Conservation (phyloP, 1,140 invertebrate genomes). For the Chymomyza costata region DNA sequence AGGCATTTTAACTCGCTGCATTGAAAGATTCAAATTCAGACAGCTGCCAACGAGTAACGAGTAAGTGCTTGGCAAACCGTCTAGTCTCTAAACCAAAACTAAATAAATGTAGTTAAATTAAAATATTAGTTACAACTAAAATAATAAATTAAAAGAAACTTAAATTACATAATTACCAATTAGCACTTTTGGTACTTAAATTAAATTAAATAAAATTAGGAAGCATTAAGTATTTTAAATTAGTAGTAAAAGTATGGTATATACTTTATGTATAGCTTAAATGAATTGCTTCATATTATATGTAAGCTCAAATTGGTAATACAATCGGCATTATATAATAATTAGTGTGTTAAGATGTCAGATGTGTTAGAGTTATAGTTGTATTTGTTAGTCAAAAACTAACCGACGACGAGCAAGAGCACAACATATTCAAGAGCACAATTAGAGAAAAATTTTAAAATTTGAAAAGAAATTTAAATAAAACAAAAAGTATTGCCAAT, state of each 20-base stretch:
- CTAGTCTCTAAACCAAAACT: too few species aligned
- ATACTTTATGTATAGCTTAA: conserved; percentile 48
- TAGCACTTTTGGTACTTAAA: conserved; percentile 40
- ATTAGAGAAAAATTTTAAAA: conserved; percentile 34
- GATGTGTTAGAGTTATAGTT: conserved; percentile 8
- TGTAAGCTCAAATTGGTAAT: too few species aligned
- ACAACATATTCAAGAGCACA: conserved; percentile 40
- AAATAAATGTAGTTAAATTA: conserved; percentile 13
- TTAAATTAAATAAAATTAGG: conserved; percentile 31
- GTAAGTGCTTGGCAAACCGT: too few species aligned
- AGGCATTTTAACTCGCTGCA: too few species aligned
- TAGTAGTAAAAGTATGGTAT: conserved; percentile 2
- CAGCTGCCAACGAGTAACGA: too few species aligned
- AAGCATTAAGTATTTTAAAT: conserved; percentile 40
- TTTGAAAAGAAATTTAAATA: conserved; percentile 23
- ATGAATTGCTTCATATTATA: background rate
- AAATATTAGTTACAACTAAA: conserved; percentile 56
- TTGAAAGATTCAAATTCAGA: too few species aligned
- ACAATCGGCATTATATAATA: too few species aligned
- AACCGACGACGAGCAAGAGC: conserved; percentile 35
- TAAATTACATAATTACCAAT: conserved; percentile 52
- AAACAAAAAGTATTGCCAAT: too few species aligned
- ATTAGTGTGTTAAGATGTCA: conserved; percentile 18
- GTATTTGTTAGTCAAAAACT: conserved; percentile 14
- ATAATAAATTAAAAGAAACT: conserved; percentile 22